Base-by-base conservation (phyloP, 2,113 vertebrate genomes). In the Verasper variegatus region DNA sequence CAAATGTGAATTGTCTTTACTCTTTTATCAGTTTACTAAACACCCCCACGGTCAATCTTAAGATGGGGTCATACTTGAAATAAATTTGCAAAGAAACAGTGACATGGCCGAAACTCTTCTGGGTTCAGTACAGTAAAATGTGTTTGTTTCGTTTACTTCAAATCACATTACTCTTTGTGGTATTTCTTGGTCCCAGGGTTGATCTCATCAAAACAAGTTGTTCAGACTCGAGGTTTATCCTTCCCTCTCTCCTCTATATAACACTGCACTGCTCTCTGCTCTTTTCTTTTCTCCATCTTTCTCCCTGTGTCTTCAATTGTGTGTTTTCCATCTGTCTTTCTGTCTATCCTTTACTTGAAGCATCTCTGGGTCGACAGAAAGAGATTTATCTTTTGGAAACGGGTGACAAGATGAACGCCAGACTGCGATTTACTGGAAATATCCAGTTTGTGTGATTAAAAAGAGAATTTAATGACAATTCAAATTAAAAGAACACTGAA, bases 341-440 rank as follows among this genome's bases (percentile, higher is more conserved):
- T 74, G 57, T 77, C 73, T 80, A 72, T 88, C 62, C 52, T 86
- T 80, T 90, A 90, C 87, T 93, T 94, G 88, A 92, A 89, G 42
- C 69, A 65, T 78, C 79, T 92, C 78, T 89, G 84, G 84, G 74
- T 88, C 90, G 73, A 85, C 70, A 71, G 64, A 83, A 57, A 72
- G 45, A 58, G 4, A 72, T 49, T 71, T 83, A 58, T 78, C 26
- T 77, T 77, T 71, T 58, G 40, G 59, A 80, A 82, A 77, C 37
- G 0, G 68, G 64, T 88, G 67, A 69, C 21, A 0, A 73, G 72
- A 79, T 64, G 63, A 80, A 69, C 7, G 69, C 74, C 67, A 1
- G 20, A 74, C 66, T 60, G 68, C 65, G 67, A 84, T 83, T 80
- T 37, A 72, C 64, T n/a, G 52, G 63, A 65, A 71, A 64, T 45